Conservation (phyloP, 2,888 invertebrate species). For the Andricus curvator region DNA sequence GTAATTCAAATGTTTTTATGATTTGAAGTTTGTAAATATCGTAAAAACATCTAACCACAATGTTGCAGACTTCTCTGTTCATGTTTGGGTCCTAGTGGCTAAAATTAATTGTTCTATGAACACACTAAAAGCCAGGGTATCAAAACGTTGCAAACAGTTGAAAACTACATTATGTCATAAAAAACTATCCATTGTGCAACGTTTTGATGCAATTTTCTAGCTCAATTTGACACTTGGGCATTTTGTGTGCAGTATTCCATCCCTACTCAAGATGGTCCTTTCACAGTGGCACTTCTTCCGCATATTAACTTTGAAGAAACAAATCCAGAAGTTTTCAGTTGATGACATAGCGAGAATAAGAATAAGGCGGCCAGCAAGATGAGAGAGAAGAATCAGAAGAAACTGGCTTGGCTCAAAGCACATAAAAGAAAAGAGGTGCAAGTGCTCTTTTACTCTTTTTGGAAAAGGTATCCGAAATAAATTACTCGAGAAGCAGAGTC, state of each 20-base stretch:
- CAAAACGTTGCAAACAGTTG: too few species aligned
- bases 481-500: slow-evolving; percentile 55
- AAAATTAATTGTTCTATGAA: too few species aligned
- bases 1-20: too few species aligned
- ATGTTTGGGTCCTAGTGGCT: too few species aligned
- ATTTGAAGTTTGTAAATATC: too few species aligned
- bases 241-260: not conserved
- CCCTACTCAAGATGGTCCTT: not conserved
- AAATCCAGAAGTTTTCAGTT: not conserved
- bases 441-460: slow-evolving; percentile 9
- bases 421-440: not conserved
- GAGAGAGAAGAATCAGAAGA: not conserved
- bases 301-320: not conserved
- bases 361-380: not conserved
- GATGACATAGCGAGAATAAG: not conserved
- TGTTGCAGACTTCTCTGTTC: too few species aligned
- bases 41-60: too few species aligned
- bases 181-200: too few species aligned
- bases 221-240: too few species aligned
- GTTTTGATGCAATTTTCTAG: too few species aligned
- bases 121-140: too few species aligned
- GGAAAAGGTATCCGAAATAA: slow-evolving; percentile 33
- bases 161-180: too few species aligned
- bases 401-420: not conserved
- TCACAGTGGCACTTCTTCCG: not conserved